Conservation (phyloP, 1,140 invertebrate species). For the Nylanderia fulva region DNA sequence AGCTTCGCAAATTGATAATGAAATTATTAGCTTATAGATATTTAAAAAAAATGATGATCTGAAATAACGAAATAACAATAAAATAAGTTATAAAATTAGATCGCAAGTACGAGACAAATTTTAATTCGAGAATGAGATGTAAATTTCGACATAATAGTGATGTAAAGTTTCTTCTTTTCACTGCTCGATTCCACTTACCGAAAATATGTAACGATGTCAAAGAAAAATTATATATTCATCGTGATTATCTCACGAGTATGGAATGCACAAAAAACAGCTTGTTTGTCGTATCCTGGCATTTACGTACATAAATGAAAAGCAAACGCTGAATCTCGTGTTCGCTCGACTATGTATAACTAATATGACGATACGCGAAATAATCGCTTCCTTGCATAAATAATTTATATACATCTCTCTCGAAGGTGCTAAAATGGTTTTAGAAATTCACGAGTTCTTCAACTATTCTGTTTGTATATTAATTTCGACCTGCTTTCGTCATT, state of each 20-base stretch:
- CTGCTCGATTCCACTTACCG: neutral
- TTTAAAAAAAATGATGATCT: neutral
- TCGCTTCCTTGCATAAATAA: neutral
- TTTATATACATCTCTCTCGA: neutral
- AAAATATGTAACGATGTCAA: neutral
- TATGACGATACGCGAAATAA: neutral
- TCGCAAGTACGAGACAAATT: too few species aligned
- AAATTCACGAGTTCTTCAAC: neutral
- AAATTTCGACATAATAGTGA: neutral
- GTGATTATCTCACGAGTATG: neutral
- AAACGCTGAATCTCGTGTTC: constrained; percentile 16
- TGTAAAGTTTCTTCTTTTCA: neutral
- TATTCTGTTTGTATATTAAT: neutral
- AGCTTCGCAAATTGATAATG: neutral
- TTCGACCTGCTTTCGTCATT: neutral
- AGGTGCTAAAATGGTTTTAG: neutral
- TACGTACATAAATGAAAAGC: constrained; percentile 20
- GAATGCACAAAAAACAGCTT: constrained; percentile 6
- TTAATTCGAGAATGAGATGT: too few species aligned
- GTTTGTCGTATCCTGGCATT: neutral
- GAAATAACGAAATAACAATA: too few species aligned
- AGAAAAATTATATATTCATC: too few species aligned
- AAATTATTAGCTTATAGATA: neutral
- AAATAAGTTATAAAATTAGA: too few species aligned
- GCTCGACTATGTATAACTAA: neutral